A percentile compares a stretch with the other conserved stretches of the same genome.
phyloP scores from a whole-genome alignment of 1,140 invertebrate species.

The Liolophura sinensis region DNA sequence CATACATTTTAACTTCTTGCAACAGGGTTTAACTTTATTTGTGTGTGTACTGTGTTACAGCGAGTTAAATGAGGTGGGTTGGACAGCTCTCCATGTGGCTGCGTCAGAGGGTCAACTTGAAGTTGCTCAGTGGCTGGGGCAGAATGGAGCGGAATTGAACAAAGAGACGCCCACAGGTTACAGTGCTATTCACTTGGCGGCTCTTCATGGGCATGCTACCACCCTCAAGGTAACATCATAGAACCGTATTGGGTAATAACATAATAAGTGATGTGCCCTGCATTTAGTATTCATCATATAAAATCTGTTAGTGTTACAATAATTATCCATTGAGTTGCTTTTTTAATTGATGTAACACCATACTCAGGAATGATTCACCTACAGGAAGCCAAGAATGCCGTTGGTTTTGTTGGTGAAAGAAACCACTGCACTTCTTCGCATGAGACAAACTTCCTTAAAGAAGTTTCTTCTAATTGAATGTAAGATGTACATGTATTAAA shows the following conservation, averaged over 20 bases:
- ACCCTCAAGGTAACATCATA: conserved; percentile 48
- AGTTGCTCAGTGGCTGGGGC: conserved; percentile 46
- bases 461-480: no score
- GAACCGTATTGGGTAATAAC: neutral
- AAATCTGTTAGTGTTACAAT: no score
- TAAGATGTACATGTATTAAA: no score
- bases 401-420: no score
- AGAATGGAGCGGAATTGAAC: conserved; percentile 38
- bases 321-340: no score
- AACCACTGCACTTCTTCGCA: no score
- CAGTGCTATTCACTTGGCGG: conserved; percentile 54
- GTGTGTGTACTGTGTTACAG: conserved; percentile 25
- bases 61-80: conserved; percentile 42
- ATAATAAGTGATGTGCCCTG: no score
- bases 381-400: no score
- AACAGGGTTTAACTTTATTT: neutral
- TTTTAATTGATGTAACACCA: no score
- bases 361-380: no score
- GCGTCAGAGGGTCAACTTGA: conserved; percentile 42
- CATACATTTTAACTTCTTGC: neutral
- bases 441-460: no score
- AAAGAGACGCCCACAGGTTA: conserved; percentile 53
- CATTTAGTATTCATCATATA: no score
- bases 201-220: conserved; percentile 56
- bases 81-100: conserved; percentile 44